Evolutionary conservation across 2,113 vertebrate genomes (phyloP).

Genomic region (Neolamprologus fasciatus): DNA sequence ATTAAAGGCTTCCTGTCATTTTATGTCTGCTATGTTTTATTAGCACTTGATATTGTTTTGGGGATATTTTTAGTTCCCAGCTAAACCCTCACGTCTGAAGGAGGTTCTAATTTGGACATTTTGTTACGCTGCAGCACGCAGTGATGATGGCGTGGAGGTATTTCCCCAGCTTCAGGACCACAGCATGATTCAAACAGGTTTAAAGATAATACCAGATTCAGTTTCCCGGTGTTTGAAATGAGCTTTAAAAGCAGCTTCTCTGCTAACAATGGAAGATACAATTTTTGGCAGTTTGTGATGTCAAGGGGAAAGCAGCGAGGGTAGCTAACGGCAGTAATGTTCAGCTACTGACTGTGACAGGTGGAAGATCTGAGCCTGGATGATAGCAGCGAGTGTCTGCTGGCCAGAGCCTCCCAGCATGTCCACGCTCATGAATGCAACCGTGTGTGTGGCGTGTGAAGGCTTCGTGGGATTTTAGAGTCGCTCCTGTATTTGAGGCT

Average conservation of each 20-base stretch:
- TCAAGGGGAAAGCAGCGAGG: background rate
- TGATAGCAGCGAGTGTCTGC: background rate
- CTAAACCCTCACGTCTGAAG: background rate
- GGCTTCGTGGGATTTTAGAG: background rate
- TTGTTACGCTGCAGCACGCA: background rate
- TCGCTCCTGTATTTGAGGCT: background rate
- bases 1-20: background rate
- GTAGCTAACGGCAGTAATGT: background rate
- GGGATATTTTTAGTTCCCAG: background rate
- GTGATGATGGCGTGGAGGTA: background rate
- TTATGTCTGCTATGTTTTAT: accelerated
- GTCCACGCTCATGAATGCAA: background rate
- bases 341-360: background rate
- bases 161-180: background rate
- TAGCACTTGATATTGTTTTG: background rate
- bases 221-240: background rate
- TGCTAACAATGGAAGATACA: background rate
- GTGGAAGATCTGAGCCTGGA: background rate
- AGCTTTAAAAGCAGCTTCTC: background rate
- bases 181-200: background rate
- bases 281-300: background rate
- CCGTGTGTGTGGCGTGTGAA: background rate
- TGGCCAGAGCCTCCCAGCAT: background rate
- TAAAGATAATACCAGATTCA: background rate
- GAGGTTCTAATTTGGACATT: background rate